A percentile compares a stretch with the other conserved stretches of the same genome.
These are phyloP conservation scores for Garrulus glandarius DNA, from an alignment of 2,797 vertebrate genomes.

Conservation along the genomic window DNA sequence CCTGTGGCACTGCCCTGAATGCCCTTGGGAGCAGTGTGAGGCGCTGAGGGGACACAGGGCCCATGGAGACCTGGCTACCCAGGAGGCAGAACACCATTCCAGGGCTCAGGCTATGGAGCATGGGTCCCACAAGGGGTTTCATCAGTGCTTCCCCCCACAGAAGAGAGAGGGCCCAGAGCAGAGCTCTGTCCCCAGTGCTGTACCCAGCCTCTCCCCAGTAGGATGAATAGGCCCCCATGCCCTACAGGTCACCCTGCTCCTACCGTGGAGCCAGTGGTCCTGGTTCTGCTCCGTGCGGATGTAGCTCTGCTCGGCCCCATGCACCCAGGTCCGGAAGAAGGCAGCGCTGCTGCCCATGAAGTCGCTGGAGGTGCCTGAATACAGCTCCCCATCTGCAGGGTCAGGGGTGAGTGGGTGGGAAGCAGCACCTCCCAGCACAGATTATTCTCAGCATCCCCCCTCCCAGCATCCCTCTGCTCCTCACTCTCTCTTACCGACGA, in stretches of 20 bases:
- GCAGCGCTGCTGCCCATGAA: constrained; percentile 87
- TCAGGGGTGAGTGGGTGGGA: neutral
- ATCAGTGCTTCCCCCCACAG: neutral
- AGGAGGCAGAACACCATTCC: neutral
- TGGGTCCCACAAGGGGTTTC: neutral
- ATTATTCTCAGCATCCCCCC: neutral
- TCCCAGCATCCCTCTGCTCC: neutral
- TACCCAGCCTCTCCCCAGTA: neutral
- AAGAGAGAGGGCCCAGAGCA: neutral
- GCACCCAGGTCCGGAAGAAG: constrained; percentile 80
- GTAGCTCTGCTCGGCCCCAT: constrained; percentile 73
- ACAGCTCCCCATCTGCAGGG: constrained; percentile 80
- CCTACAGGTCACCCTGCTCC: neutral
- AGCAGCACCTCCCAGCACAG: neutral
- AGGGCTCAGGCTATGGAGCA: neutral
- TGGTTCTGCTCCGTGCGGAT: constrained; percentile 85
- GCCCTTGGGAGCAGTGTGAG: neutral
- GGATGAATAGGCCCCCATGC: accelerated
- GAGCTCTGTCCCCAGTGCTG: neutral
- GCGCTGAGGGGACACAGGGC: accelerated
- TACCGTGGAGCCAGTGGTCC: constrained; percentile 87
- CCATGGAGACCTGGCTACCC: neutral
- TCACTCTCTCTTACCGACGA: constrained; percentile 49
- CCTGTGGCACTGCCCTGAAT: neutral
- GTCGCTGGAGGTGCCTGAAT: constrained; percentile 84